phyloP scores from a whole-genome alignment of 2,113 vertebrate species.

The Rhegmatorhina hoffmannsi region DNA sequence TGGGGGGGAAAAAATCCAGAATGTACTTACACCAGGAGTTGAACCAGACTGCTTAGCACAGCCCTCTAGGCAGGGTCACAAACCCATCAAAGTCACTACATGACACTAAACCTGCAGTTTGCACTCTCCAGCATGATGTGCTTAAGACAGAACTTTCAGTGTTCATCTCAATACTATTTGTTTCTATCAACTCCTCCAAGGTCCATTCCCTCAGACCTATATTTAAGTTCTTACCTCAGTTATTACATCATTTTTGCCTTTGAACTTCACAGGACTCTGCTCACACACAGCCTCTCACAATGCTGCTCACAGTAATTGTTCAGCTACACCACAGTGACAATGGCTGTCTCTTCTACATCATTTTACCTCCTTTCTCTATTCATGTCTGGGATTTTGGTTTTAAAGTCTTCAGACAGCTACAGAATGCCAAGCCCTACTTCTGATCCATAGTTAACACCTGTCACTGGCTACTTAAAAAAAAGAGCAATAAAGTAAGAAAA shows the following conservation, averaged over 20 bases:
- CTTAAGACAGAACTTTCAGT: not conserved
- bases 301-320: fast-evolving
- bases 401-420: not conserved
- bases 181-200: not conserved
- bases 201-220: not conserved
- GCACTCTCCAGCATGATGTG: not conserved
- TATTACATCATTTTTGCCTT: not conserved
- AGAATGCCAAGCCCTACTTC: not conserved
- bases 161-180: not conserved
- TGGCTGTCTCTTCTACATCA: not conserved
- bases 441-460: not conserved
- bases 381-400: not conserved
- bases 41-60: not conserved
- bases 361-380: not conserved
- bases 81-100: not conserved
- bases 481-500: fast-evolving
- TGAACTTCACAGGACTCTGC: not conserved
- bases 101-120: not conserved
- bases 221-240: not conserved
- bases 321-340: fast-evolving
- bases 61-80: not conserved
- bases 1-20: not conserved
- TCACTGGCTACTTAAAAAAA: not conserved
- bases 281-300: not conserved
- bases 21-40: not conserved